phyloP scores from a whole-genome alignment of 1,140 invertebrate species.

The Globodera ellingtonae region DNA sequence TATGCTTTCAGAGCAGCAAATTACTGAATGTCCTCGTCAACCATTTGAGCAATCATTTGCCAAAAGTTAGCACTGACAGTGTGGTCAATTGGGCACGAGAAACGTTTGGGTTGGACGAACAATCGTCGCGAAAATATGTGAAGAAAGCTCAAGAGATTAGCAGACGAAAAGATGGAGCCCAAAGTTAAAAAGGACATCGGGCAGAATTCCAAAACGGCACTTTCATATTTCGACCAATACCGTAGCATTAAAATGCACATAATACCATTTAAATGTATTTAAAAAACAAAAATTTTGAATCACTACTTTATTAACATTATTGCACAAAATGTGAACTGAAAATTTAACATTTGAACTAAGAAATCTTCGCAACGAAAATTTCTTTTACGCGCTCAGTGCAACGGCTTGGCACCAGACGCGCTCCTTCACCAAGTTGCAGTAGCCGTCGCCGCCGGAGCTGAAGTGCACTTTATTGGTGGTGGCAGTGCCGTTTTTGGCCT shows the following conservation, averaged over 20 bases:
- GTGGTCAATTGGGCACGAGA: background rate
- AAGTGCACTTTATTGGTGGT: conserved; percentile 28
- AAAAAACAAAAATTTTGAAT: no score
- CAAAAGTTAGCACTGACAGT: conserved; percentile 3
- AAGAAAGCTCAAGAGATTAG: background rate
- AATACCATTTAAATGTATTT: no score
- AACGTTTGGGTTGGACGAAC: background rate
- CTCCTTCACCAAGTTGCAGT: conserved; percentile 30
- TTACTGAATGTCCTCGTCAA: background rate
- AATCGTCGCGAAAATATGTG: background rate
- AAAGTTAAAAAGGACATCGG: background rate
- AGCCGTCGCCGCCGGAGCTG: conserved; percentile 29
- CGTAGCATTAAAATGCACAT: no score
- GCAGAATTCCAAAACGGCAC: no score
- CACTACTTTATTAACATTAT: no score
- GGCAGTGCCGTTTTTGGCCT: conserved; percentile 2
- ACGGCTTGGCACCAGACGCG: conserved; percentile 31
- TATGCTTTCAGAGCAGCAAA: background rate
- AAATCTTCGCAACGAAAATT: no score
- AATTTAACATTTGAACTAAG: no score
- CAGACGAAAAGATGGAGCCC: background rate
- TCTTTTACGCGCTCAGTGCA: conserved; percentile 14
- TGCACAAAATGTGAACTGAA: no score
- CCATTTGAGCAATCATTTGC: background rate
- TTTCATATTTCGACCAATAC: no score